phyloP scores from a whole-genome alignment of 2,113 vertebrate genomes.

The Forbesichthys papilliferus region DNA sequence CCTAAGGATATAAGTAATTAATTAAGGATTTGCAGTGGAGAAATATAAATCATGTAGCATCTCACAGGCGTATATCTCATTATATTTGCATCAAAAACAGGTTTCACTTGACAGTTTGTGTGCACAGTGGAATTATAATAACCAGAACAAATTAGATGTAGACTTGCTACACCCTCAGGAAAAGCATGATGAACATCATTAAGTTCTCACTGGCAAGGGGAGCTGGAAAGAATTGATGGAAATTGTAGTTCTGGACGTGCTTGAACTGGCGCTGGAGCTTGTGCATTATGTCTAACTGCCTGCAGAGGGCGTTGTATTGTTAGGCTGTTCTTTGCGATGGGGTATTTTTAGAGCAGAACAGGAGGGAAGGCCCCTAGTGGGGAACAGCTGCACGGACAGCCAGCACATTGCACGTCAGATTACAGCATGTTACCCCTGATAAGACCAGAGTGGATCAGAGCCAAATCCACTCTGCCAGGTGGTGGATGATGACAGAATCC shows the following conservation, averaged over 20 bases:
- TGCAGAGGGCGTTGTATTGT: constrained; percentile 31
- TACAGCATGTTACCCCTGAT: constrained; percentile 63
- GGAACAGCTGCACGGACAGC: constrained; percentile 73
- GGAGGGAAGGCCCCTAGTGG: constrained; percentile 62
- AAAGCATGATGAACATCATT: constrained; percentile 53
- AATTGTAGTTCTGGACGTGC: constrained; percentile 14
- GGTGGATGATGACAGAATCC: constrained; percentile 49
- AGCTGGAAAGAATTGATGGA: constrained; percentile 23
- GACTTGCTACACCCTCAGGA: constrained; percentile 46
- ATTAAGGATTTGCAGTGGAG: constrained; percentile 21
- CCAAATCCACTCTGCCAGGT: constrained; percentile 67
- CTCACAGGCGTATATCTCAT: constrained; percentile 14
- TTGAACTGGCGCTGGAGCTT: constrained; percentile 10
- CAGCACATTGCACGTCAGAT: constrained; percentile 65
- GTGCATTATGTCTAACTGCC: neutral
- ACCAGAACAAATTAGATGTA: constrained; percentile 26
- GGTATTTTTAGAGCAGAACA: constrained; percentile 77
- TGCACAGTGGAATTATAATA: constrained; percentile 1
- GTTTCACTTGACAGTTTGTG: neutral
- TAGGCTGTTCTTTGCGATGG: constrained; percentile 45
- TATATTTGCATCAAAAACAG: constrained; percentile 1
- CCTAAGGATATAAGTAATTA: neutral
- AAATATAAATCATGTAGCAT: constrained; percentile 1
- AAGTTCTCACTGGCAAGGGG: constrained; percentile 35
- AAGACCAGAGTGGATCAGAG: constrained; percentile 54